These are phyloP conservation scores for Diuraphis noxia DNA, from an alignment of 1,140 invertebrate species.

Conservation along the genomic window DNA sequence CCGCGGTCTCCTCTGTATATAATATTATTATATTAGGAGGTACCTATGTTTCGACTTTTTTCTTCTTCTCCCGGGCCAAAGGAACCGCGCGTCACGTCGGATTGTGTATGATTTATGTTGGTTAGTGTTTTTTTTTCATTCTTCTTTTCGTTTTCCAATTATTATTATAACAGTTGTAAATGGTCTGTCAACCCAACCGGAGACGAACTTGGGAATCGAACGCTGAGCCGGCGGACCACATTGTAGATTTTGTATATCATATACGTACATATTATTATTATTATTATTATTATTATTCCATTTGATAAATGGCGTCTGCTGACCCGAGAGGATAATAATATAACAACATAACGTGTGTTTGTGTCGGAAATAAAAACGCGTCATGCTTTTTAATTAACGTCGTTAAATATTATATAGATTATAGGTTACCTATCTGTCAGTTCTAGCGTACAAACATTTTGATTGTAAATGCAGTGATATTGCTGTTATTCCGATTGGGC, in stretches of 20 bases:
- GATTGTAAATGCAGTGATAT: background rate
- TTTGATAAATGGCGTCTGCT: background rate
- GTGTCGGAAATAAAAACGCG: background rate
- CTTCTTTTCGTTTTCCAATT: background rate
- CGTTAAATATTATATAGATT: background rate
- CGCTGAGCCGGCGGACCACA: background rate
- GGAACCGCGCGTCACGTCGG: background rate
- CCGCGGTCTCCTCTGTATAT: background rate
- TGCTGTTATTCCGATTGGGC: background rate
- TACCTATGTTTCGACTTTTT: background rate
- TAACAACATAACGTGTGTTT: background rate
- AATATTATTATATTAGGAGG: background rate
- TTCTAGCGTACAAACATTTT: background rate
- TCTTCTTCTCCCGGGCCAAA: background rate
- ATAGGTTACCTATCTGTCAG: background rate
- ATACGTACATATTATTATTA: background rate
- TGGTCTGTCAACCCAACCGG: background rate
- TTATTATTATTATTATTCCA: background rate
- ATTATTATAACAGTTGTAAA: slow-evolving; percentile 18
- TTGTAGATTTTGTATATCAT: background rate
- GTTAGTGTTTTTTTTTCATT: background rate
- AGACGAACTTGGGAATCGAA: slow-evolving; percentile 27
- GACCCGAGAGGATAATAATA: background rate
- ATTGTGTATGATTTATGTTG: background rate
- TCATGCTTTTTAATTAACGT: slow-evolving; percentile 31